Evolutionary conservation across 2,888 invertebrate species (phyloP).

Genomic region (Mamestra brassicae): DNA sequence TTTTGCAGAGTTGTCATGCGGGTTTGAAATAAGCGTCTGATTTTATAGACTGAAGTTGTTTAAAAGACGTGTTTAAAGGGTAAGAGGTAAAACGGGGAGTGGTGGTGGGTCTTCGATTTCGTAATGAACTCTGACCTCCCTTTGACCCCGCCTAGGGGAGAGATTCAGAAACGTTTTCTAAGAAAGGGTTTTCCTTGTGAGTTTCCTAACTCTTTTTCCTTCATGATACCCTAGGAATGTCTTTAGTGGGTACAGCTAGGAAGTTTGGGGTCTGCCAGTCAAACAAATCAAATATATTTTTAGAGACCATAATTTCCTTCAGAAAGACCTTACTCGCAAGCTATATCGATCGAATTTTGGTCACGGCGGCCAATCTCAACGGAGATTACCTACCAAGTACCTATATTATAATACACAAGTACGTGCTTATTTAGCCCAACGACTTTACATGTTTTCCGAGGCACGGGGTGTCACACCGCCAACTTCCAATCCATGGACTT

Average conservation of each 20-base stretch:
- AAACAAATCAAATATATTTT: background rate
- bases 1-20: constrained; percentile 28
- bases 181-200: background rate
- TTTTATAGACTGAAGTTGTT: background rate
- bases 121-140: background rate
- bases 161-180: constrained; percentile 12
- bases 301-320: background rate
- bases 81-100: background rate
- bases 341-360: no score
- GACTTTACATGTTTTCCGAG: no score
- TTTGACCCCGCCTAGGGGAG: background rate
- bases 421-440: no score
- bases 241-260: background rate
- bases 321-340: no score
- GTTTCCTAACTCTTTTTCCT: background rate
- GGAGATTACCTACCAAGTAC: no score
- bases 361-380: no score
- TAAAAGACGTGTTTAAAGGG: background rate
- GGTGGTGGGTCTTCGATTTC: background rate
- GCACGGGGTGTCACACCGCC: no score
- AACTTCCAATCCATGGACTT: no score
- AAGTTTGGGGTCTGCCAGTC: no score
- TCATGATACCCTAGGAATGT: background rate
- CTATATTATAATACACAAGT: no score
- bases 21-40: constrained; percentile 18